Percentiles rank a stretch among this genome's conserved stretches.
Evolutionary conservation across 2,113 vertebrate species (phyloP).

Genomic region (Siniperca chuatsi): DNA sequence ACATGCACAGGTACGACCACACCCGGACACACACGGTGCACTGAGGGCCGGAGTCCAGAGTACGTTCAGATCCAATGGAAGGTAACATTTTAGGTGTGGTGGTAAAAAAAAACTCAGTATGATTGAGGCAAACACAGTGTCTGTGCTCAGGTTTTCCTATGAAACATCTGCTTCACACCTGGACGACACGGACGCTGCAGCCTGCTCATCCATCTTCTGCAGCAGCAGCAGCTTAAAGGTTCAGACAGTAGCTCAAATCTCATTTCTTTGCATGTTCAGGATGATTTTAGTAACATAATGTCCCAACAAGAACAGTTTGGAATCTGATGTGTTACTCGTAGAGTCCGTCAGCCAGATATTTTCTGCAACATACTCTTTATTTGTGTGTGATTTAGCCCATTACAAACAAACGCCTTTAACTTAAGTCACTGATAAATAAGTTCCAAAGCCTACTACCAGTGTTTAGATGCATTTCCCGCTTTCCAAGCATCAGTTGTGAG

Average conservation of each 20-base stretch:
- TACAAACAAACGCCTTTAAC: no score
- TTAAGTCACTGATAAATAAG: no score
- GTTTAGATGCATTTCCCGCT: no score
- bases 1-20: neutral
- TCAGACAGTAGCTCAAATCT: neutral
- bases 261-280: neutral
- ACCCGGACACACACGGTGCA: neutral
- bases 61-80: neutral
- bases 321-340: neutral
- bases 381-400: neutral
- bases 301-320: neutral
- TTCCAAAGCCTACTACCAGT: no score
- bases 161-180: conserved; percentile 40
- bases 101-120: neutral
- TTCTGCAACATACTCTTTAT: neutral
- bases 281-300: neutral
- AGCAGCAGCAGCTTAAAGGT: neutral
- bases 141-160: conserved; percentile 8
- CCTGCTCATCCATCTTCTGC: neutral
- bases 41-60: neutral
- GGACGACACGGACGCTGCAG: neutral
- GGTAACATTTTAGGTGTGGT: neutral
- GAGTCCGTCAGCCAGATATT: neutral
- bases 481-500: no score
- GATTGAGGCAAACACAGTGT: neutral